Conservation (phyloP, 2,888 invertebrate species). For the Alviniconcha strummeri region DNA sequence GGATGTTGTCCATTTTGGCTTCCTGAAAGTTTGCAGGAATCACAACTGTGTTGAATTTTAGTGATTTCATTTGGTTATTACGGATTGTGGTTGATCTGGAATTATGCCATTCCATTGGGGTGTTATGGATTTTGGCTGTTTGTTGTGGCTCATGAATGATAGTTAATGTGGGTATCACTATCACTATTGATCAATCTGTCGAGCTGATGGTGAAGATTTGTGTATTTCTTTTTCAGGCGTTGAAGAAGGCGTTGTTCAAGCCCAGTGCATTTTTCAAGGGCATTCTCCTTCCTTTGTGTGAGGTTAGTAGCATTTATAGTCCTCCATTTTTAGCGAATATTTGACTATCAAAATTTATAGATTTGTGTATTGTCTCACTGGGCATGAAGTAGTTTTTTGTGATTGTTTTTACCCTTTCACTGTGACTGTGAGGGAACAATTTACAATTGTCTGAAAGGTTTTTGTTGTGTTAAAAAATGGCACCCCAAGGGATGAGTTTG, state of each 20-base stretch:
- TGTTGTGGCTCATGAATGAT: too few species aligned
- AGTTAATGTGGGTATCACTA: too few species aligned
- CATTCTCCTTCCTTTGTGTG: slow-evolving; percentile 79
- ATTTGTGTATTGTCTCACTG: neutral
- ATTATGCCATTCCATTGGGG: neutral
- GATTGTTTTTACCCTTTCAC: neutral
- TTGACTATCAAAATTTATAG: neutral
- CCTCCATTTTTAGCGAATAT: neutral
- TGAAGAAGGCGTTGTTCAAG: slow-evolving; percentile 94
- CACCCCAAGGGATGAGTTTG: too few species aligned
- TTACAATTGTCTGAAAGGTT: neutral
- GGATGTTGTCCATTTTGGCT: neutral
- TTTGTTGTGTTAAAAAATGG: neutral
- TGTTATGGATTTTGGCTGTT: neutral
- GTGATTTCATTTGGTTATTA: neutral
- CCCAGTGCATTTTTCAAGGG: slow-evolving; percentile 99
- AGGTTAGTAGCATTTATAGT: slow-evolving; percentile 71
- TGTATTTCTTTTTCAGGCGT: slow-evolving; percentile 76
- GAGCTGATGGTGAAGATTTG: neutral
- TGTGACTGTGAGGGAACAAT: neutral
- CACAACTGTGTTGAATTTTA: neutral
- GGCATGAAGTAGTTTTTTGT: too few species aligned
- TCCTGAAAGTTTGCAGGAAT: too few species aligned
- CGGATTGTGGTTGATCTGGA: neutral
- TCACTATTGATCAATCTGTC: too few species aligned